Evolutionary conservation across 2,113 vertebrate species (phyloP).

Genomic region (Heterotis niloticus): DNA sequence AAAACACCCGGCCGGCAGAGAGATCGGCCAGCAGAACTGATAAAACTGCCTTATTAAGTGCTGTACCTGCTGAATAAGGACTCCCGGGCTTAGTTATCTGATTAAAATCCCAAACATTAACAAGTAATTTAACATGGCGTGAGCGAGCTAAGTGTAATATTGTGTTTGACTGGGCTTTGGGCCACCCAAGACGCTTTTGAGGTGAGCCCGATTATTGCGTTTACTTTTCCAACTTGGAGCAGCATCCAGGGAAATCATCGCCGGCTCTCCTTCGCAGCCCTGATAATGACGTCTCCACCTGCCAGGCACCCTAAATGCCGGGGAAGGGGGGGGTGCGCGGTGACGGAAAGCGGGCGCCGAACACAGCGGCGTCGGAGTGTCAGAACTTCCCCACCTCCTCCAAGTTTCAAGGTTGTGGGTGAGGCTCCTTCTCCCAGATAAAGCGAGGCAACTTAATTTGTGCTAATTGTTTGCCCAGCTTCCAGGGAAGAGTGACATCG

Average conservation of each 20-base stretch:
- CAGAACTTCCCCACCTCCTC: not conserved
- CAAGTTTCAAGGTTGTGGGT: constrained; percentile 33
- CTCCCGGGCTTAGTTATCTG: constrained; percentile 24
- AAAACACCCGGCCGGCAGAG: not conserved
- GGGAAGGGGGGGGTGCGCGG: not conserved
- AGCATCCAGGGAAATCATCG: constrained; percentile 58
- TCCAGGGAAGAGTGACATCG: constrained; percentile 20
- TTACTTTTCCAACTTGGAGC: constrained; percentile 55
- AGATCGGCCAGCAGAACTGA: not conserved
- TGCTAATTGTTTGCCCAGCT: constrained; percentile 39
- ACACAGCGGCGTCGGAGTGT: no score
- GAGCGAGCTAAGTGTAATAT: constrained; percentile 36
- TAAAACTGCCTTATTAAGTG: constrained; percentile 16
- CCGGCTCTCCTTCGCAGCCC: not conserved
- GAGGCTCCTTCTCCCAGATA: constrained; percentile 22
- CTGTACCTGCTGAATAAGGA: constrained; percentile 27
- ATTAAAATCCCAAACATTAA: constrained; percentile 20
- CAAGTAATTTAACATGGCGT: constrained; percentile 36
- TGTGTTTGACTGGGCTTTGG: constrained; percentile 28
- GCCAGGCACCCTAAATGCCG: constrained; percentile 38
- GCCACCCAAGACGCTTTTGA: constrained; percentile 38
- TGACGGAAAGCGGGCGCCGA: not conserved
- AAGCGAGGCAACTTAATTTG: constrained; percentile 22
- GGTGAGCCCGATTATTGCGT: constrained; percentile 58
- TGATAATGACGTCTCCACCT: constrained; percentile 36